These are phyloP conservation scores for Drosophila melanocephala DNA, from an alignment of 2,888 invertebrate species.

Conservation along the genomic window DNA sequence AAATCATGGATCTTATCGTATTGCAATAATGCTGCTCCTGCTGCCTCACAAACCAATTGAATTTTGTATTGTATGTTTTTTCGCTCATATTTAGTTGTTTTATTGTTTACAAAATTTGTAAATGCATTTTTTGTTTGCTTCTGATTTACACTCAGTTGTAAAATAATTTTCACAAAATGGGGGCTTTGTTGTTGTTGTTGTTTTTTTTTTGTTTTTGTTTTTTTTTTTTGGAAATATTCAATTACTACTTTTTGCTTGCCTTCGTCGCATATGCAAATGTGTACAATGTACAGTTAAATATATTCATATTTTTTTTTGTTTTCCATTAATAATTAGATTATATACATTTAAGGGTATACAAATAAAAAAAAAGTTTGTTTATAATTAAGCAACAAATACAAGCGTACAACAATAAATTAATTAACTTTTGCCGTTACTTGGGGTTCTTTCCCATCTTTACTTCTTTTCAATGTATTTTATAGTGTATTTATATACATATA, in stretches of 20 bases:
- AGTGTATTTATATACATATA: constrained; percentile 20
- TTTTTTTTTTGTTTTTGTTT: background rate
- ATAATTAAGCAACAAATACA: constrained; percentile 79
- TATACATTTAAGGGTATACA: constrained; percentile 65
- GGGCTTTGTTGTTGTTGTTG: constrained; percentile 4
- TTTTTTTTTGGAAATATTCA: constrained; percentile 31
- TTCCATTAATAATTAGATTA: constrained; percentile 53
- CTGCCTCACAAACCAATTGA: constrained; percentile 38
- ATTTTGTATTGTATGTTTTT: constrained; percentile 36
- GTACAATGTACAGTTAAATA: constrained; percentile 43
- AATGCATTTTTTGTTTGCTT: constrained; percentile 56
- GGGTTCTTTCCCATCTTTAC: constrained; percentile 40
- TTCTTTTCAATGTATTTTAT: constrained; percentile 11
- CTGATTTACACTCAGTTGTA: constrained; percentile 42
- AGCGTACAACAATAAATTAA: constrained; percentile 78
- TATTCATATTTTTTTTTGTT: constrained; percentile 22
- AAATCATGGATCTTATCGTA: constrained; percentile 25
- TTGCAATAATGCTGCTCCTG: constrained; percentile 13
- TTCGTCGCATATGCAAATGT: constrained; percentile 33
- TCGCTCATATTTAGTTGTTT: constrained; percentile 58
- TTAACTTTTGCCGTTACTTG: constrained; percentile 73
- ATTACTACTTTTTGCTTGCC: constrained; percentile 37
- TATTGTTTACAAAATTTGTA: constrained; percentile 66
- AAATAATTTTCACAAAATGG: constrained; percentile 48
- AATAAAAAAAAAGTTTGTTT: constrained; percentile 61